Base-by-base conservation (phyloP, 2,888 invertebrate species). In the Pandemis cinnamomeana region DNA sequence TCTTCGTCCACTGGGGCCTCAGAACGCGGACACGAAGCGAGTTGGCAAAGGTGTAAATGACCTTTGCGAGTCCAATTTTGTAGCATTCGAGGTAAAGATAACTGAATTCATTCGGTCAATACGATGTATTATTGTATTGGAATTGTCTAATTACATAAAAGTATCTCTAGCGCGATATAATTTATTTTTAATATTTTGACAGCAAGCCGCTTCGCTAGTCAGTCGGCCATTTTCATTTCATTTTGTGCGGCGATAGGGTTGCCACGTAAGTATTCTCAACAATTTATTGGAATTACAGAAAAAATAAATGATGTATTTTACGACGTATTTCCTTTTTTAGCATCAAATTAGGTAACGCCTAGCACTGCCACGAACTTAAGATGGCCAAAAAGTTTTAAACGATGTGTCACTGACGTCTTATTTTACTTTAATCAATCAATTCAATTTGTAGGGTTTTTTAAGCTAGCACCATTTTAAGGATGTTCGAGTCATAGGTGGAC, bases 161-260 rank as follows among this genome's bases (percentile, higher is more conserved):
- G 71, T 80, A 77, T 72, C 75, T 83, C 84, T 85, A 88, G 86
- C 83, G 87, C 87, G 85, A 82, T 86, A 83, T 77, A 86, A 87
- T 84, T 82, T 84, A 84, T 87, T 85, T 87, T 85, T 84, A 85
- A 80, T 92, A 93, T 93, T 93, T 92, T 94, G 94, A 94, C 94
- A 94, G 93, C 90, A 93, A 93, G 92, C 94, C 91, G 93, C 92
- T 92, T 91, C 87, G 84, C 87, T 87, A 86, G 85, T 87, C 86
- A 87, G 84, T 84, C 93, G 83, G 94, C 94, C 94, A 94, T 94
- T 92, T 94, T 94, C 83, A 84, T 87, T 89, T 83, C 79, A 77
- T 76, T 74, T 36, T 71, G 58, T 70, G 71, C 48, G 42, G 51
- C 13, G 55, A 15, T 8, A 58, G 66, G 41, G 71, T 68, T 68